Base-by-base conservation (phyloP, 2,113 vertebrate genomes). In the Balaeniceps rex region DNA sequence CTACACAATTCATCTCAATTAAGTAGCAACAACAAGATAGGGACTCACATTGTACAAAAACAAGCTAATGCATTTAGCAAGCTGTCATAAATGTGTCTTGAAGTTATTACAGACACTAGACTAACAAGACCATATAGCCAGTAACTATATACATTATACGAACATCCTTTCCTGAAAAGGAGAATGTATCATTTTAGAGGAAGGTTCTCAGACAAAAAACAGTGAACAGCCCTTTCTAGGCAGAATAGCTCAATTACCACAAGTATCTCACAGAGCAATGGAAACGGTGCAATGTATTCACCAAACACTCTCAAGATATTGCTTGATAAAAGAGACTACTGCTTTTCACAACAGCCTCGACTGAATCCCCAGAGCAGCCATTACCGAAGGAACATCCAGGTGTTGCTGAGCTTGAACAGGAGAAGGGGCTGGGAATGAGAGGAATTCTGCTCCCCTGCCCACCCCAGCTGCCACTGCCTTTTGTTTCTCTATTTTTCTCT, bases 391-490 rank as follows among this genome's bases (percentile, higher is more conserved):
- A 90, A 87, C 95, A 93, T 95, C 95, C 94, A 98, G 92, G 96
- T 98, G 97, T 97, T 91, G 85, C 90, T 98, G 97, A 98, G 98
- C 97, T 98, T 98, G 98, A 98, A 97, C 98, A 98, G 98, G 96
- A 96, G 94, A 97, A 97, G 94, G 94, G 96, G 98, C 94, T 96
- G 97, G 96, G 98, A 98, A 99, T 97, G 98, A 98, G 95, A 98
- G 94, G 98, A 99, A 99, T 99, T 98, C 98, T 97, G 88, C 96
- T 97, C 94, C 96, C 97, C 97, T 97, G 97, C 94, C 97, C 98
- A 82, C 95, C 97, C 97, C 97, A 98, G 98, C 93, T 98, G 98
- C 97, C 97, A 94, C 83, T 75, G 98, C 97, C 98, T 98, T 98
- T 96, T 97, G 95, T 97, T 97, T 80, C 87, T 94, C 87, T 52